phyloP scores from a whole-genome alignment of 1,140 invertebrate genomes.

The Sitobion miscanthi region DNA sequence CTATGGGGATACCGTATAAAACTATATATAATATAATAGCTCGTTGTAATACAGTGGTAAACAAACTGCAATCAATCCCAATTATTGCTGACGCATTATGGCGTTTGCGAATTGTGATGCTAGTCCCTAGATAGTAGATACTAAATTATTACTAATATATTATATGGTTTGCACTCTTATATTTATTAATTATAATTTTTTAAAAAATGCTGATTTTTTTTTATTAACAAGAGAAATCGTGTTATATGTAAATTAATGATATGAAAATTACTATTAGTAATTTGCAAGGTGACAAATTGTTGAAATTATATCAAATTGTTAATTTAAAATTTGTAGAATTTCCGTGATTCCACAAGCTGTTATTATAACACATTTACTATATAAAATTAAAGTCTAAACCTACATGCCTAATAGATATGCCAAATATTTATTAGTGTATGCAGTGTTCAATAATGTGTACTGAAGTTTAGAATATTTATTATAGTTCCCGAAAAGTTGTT shows the following conservation, averaged over 20 bases:
- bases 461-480: constrained; percentile 22
- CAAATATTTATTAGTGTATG: not conserved
- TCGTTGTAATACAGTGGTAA: not conserved
- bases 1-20: not conserved
- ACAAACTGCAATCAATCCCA: not conserved
- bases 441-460: not conserved
- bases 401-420: not conserved
- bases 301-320: not conserved
- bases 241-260: not conserved
- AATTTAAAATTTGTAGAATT: too few species aligned
- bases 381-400: not conserved
- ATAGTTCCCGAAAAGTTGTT: not conserved
- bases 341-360: too few species aligned
- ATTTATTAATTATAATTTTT: not conserved
- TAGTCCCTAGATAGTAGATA: not conserved
- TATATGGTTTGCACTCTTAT: not conserved
- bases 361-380: not conserved
- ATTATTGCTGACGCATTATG: not conserved
- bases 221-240: not conserved
- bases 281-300: not conserved
- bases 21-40: not conserved
- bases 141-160: not conserved
- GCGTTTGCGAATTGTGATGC: not conserved
- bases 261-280: not conserved
- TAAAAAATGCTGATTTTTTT: not conserved